Evolutionary conservation across 2,113 vertebrate species (phyloP).

Genomic region (Osmerus eperlanus): DNA sequence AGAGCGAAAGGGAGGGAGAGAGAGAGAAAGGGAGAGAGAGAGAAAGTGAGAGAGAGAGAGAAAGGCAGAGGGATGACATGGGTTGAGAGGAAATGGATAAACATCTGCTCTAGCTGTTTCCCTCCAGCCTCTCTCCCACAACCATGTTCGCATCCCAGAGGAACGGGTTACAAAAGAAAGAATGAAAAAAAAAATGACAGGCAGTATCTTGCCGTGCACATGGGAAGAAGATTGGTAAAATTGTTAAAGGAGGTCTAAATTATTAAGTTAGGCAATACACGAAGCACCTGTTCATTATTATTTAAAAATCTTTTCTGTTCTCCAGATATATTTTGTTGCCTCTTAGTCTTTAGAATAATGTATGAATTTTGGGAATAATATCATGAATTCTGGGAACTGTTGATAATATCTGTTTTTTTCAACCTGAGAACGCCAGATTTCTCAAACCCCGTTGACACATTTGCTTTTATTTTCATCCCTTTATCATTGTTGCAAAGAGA

Average conservation of each 20-base stretch:
- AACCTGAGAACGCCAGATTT: not conserved
- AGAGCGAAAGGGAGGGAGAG: no score
- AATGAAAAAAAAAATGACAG: constrained; percentile 3
- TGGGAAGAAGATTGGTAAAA: not conserved
- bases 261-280: not conserved
- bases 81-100: no score
- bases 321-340: not conserved
- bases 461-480: no score
- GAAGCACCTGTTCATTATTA: not conserved
- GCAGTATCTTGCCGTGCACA: not conserved
- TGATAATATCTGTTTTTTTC: not conserved
- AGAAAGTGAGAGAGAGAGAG: not conserved
- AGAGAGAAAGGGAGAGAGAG: no score
- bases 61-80: no score
- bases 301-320: not conserved
- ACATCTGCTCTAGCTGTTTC: not conserved
- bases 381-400: not conserved
- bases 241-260: constrained; percentile 2
- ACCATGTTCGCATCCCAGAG: not conserved
- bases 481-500: no score
- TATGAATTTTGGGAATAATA: not conserved
- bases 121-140: not conserved
- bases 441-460: no score
- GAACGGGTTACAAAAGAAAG: not conserved
- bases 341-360: constrained; percentile 4